Percentiles rank a stretch among this genome's conserved stretches.
Conservation (phyloP, 2,113 vertebrate genomes). For the Nymphicus hollandicus region DNA sequence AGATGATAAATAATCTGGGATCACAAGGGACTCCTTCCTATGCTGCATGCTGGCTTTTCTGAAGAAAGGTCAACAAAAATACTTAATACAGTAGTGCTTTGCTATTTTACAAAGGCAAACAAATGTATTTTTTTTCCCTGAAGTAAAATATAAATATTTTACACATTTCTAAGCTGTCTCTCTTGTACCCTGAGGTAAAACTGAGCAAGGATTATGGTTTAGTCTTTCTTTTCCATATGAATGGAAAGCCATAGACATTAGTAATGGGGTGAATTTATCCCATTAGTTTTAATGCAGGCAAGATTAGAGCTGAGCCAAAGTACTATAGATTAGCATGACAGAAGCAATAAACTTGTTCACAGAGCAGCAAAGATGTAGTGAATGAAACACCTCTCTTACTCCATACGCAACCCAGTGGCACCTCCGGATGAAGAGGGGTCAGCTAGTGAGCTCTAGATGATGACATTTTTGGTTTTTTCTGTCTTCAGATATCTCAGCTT, state of each 20-base stretch:
- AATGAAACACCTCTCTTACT: neutral
- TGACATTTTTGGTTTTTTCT: neutral
- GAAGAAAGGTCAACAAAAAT: neutral
- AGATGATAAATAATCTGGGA: neutral
- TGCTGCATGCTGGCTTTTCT: neutral
- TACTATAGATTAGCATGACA: neutral
- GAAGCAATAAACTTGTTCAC: neutral
- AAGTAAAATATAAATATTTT: neutral
- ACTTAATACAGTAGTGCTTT: neutral
- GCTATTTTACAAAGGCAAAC: neutral
- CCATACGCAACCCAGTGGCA: neutral
- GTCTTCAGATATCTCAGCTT: slow-evolving; percentile 88
- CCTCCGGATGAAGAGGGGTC: neutral
- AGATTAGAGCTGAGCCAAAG: neutral
- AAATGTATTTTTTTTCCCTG: neutral
- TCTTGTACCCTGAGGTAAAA: neutral
- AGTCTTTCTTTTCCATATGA: neutral
- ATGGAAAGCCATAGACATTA: neutral
- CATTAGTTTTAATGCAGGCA: slow-evolving; percentile 49
- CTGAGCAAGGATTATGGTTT: neutral
- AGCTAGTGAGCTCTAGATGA: neutral
- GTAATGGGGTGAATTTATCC: slow-evolving; percentile 20
- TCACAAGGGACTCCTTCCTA: neutral
- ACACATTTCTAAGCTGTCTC: neutral
- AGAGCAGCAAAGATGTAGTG: neutral